phyloP scores from a whole-genome alignment of 2,113 vertebrate species.

The Pituophis catenifer region DNA sequence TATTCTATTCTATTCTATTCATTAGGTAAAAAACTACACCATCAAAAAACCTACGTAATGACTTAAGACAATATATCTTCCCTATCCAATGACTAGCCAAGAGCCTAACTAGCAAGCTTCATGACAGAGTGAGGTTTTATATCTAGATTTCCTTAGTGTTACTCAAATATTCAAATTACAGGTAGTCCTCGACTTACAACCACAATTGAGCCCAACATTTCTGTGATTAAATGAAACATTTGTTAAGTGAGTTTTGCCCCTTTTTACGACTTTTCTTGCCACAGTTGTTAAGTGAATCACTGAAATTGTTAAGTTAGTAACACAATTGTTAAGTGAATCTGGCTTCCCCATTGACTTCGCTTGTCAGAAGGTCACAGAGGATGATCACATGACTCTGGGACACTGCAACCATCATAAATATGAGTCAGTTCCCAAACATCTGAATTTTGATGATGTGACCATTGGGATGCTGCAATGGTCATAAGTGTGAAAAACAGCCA shows the following conservation, averaged over 20 bases:
- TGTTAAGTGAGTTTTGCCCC: background rate
- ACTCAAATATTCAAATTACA: background rate
- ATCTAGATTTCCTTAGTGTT: background rate
- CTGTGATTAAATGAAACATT: background rate
- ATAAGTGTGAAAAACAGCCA: background rate
- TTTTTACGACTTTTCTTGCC: background rate
- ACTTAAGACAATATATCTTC: background rate
- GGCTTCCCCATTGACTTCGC: background rate
- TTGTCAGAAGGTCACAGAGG: background rate
- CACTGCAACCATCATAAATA: background rate
- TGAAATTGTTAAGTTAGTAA: background rate
- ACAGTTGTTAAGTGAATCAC: background rate
- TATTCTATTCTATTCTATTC: too few relatives aligned
- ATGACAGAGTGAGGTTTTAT: background rate
- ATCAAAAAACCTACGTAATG: background rate
- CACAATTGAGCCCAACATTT: background rate
- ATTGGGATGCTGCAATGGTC: background rate
- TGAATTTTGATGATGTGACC: background rate
- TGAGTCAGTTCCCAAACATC: background rate
- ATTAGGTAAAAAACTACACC: background rate
- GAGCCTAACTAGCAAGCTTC: background rate
- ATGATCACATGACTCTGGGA: background rate
- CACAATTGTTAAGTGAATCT: background rate
- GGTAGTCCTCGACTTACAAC: background rate
- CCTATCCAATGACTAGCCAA: background rate